These are phyloP conservation scores for Rhinichthys klamathensis DNA, from an alignment of 2,113 vertebrate species.

Conservation along the genomic window DNA sequence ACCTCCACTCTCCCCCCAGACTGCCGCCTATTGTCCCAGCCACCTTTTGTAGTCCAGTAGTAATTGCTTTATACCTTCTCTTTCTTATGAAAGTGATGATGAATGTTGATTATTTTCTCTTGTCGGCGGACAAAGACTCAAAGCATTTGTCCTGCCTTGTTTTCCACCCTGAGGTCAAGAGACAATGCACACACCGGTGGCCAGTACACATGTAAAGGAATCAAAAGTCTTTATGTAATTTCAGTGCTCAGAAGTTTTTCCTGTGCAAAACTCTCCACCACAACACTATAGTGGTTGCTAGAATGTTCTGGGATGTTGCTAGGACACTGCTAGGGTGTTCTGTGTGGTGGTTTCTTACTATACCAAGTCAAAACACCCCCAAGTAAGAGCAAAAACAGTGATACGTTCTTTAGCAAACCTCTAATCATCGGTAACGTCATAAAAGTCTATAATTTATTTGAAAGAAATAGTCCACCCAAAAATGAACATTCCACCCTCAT, in stretches of 20 bases:
- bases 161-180: conserved; percentile 40
- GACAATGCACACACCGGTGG: conserved; percentile 14
- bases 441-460: background rate
- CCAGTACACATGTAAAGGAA: conserved; percentile 5
- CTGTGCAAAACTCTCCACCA: background rate
- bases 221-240: conserved; percentile 19
- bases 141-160: conserved; percentile 8
- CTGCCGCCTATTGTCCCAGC: conserved; percentile 64
- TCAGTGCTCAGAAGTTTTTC: background rate
- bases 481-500: no score
- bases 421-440: background rate
- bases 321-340: background rate
- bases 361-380: background rate
- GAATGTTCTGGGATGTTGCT: background rate
- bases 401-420: background rate
- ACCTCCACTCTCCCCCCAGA: conserved; percentile 43
- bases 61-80: conserved; percentile 58
- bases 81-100: conserved; percentile 60
- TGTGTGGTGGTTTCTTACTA: background rate
- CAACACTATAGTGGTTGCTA: background rate
- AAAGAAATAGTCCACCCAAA: no score
- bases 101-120: conserved; percentile 51
- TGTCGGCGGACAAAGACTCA: conserved; percentile 53
- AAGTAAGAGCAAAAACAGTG: background rate
- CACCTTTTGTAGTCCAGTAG: conserved; percentile 61